These are phyloP conservation scores for Caretta caretta DNA, from an alignment of 2,113 vertebrate species.

Conservation along the genomic window DNA sequence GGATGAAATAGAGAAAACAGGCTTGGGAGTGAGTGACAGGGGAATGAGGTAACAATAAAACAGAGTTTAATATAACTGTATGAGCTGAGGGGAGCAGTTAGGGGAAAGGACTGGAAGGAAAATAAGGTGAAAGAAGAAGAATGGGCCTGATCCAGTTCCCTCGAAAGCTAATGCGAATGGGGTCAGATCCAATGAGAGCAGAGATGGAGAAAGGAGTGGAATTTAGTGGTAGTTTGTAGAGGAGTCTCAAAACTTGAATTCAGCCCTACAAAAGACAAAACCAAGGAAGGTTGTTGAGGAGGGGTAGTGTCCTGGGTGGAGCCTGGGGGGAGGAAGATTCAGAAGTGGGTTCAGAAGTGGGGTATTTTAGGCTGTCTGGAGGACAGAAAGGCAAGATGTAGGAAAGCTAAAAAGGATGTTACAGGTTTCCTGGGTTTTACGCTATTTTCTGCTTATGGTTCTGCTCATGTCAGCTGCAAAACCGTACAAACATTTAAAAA, in stretches of 20 bases:
- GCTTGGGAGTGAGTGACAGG: not conserved
- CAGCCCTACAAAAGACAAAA: not conserved
- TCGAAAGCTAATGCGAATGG: not conserved
- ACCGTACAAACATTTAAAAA: not conserved
- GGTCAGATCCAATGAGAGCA: not conserved
- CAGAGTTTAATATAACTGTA: too few species aligned
- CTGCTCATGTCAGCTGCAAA: not conserved
- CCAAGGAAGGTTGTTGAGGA: not conserved
- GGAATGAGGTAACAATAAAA: too few species aligned
- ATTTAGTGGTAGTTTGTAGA: not conserved
- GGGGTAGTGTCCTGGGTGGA: not conserved
- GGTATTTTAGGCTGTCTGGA: not conserved
- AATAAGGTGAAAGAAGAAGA: not conserved
- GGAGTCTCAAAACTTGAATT: not conserved
- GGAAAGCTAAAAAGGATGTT: not conserved
- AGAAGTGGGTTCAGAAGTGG: not conserved
- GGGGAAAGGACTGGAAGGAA: too few species aligned
- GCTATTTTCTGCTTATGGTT: not conserved
- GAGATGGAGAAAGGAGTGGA: not conserved
- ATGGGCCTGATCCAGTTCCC: rapidly evolving
- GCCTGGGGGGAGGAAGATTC: not conserved
- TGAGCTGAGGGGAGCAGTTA: too few species aligned
- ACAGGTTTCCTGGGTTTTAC: not conserved
- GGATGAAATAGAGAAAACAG: not conserved
- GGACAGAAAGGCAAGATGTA: not conserved